Conservation (phyloP, 2,797 vertebrate species). For the Melanotaenia maccullochi region DNA sequence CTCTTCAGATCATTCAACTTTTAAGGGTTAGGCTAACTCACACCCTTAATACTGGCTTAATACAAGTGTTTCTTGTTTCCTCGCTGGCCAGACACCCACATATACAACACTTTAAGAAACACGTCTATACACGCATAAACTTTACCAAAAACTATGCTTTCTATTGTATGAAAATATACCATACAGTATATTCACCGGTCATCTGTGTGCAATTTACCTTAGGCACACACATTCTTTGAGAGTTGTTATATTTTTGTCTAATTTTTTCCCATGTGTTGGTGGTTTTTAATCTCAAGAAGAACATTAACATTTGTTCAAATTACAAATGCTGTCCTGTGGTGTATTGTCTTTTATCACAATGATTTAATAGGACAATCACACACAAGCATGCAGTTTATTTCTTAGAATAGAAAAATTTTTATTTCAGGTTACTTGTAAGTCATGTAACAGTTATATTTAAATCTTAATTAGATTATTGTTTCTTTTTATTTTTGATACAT, state of each 20-base stretch:
- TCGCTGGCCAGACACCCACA: not conserved
- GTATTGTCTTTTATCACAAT: not conserved
- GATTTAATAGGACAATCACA: not conserved
- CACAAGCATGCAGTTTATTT: constrained; percentile 1
- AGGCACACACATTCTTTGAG: constrained; percentile 8
- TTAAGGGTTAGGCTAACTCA: too few relatives aligned
- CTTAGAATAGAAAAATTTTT: not conserved
- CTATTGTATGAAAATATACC: not conserved
- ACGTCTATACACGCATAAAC: not conserved
- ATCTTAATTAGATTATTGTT: not conserved
- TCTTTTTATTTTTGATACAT: not conserved
- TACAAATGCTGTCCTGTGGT: constrained; percentile 6
- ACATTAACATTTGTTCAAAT: not conserved
- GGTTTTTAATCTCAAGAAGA: constrained; percentile 2
- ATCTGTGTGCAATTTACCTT: constrained; percentile 1
- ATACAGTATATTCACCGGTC: not conserved
- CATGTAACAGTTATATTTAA: not conserved
- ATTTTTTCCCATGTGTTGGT: not conserved
- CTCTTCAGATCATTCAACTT: too few relatives aligned
- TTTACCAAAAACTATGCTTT: not conserved
- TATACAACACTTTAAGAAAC: not conserved
- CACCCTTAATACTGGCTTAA: too few relatives aligned
- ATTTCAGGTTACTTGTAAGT: not conserved
- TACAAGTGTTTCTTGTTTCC: too few relatives aligned
- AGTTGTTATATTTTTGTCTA: not conserved